Evolutionary conservation across 2,797 vertebrate species (phyloP), one percentile per base, ranked within the genome.

Genomic region (Nannoperca australis): DNA sequence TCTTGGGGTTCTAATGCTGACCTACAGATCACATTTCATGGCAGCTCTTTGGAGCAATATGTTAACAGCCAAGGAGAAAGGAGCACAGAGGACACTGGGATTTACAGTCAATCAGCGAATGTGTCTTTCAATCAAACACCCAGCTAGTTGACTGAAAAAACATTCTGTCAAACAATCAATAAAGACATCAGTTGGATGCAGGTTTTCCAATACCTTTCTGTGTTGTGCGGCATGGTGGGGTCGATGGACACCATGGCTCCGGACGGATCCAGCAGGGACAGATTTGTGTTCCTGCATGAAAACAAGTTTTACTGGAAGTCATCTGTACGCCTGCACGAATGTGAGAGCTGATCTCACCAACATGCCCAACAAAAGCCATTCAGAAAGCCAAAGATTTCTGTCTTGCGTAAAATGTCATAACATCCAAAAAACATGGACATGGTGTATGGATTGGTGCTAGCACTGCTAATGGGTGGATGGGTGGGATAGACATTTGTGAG

Each of bases 231-330:
- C 96, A 99, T 98, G 5, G 96, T 98, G n/a, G 97, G 96, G 84
- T 98, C 97, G 0, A 97, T 97, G 85, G 97, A 98, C 63, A 98
- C 95, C 94, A 98, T 96, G 49, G 97, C 96, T 2, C 97, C 97
- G 17, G 96, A 94, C 0, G 94, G 90, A 7, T 98, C 97, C 92
- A 98, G 82, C 63, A 99, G 95, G 30, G 96, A 97, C 90, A 99
- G 95, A 24, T 94, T 95, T 0, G 96, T 97, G 90, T 96, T 97
- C 93, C 97, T 99, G 95, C 61, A 73, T 30, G 8, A 44, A 70
- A 59, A 83, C 64, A 78, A 0, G 22, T 24, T 56, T 72, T 4
- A 55, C 24, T 65, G 59, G 4, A 36, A 7, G 27, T 12, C 13
- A 36, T 13, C 7, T 60, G 55, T 36, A 30, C 14, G 27, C 14